Percentiles rank a stretch among this genome's conserved stretches.
phyloP scores from a whole-genome alignment of 2,888 invertebrate genomes.

The Tinea trinotella region DNA sequence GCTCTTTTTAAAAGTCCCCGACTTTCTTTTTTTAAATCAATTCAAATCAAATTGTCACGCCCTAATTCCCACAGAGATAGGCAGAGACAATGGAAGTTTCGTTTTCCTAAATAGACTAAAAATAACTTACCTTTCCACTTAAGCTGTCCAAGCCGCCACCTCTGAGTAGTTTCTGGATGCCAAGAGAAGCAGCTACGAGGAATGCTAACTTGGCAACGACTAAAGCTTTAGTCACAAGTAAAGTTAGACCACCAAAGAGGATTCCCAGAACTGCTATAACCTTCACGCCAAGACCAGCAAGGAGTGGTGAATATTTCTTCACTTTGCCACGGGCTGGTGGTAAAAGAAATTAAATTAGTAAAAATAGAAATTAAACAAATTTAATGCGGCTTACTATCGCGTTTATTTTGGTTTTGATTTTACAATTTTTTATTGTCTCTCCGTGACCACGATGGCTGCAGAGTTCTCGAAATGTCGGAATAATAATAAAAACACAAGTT shows the following conservation, averaged over 20 bases:
- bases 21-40: too few species aligned
- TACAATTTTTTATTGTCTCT: too few species aligned
- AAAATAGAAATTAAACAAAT: neutral
- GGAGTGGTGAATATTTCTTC: slow-evolving; percentile 80
- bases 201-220: slow-evolving; percentile 85
- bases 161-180: slow-evolving; percentile 77
- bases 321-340: slow-evolving; percentile 84
- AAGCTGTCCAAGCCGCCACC: slow-evolving; percentile 61
- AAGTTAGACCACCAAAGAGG: slow-evolving; percentile 78
- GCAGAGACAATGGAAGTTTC: too few species aligned
- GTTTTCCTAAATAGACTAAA: neutral
- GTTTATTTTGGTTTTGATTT: too few species aligned
- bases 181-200: slow-evolving; percentile 78
- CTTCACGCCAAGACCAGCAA: slow-evolving; percentile 80
- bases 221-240: slow-evolving; percentile 83
- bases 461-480: too few species aligned
- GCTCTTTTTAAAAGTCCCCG: too few species aligned
- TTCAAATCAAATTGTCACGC: too few species aligned
- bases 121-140: slow-evolving; percentile 57
- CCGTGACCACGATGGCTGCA: too few species aligned
- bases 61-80: too few species aligned
- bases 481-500: too few species aligned
- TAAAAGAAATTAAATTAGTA: slow-evolving; percentile 20
- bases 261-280: slow-evolving; percentile 79
- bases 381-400: too few species aligned